These are phyloP conservation scores for Notechis scutatus DNA, from an alignment of 2,113 vertebrate genomes.

Conservation along the genomic window DNA sequence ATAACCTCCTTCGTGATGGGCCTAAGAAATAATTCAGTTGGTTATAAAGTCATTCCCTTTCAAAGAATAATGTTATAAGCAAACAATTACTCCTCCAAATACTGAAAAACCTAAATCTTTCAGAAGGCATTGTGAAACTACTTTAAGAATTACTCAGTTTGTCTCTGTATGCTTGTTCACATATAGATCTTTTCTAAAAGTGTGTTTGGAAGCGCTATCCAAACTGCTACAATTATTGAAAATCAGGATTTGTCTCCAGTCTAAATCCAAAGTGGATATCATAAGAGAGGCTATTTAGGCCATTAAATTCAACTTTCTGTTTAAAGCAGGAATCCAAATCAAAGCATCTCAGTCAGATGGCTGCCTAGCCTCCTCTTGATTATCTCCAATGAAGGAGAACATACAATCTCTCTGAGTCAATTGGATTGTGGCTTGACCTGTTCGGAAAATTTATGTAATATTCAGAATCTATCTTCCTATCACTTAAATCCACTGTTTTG, in stretches of 20 bases:
- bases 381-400: neutral
- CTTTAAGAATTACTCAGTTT: neutral
- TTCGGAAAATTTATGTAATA: neutral
- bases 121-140: neutral
- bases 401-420: neutral
- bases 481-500: neutral
- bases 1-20: neutral
- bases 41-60: neutral
- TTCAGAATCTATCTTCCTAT: neutral
- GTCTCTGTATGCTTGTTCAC: neutral
- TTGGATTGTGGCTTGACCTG: neutral
- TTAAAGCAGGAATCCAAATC: neutral
- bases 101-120: neutral
- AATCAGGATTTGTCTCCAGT: neutral
- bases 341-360: neutral
- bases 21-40: neutral
- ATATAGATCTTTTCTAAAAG: neutral
- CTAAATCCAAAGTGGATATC: neutral
- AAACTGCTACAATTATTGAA: neutral
- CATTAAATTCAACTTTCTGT: neutral
- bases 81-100: neutral
- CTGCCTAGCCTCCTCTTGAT: neutral
- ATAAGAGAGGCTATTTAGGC: neutral
- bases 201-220: neutral
- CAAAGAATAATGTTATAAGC: neutral